Evolutionary conservation across 53 echinoderm and acorn worm species (phyloP).

Genomic region (Hippasteria phrygiana): DNA sequence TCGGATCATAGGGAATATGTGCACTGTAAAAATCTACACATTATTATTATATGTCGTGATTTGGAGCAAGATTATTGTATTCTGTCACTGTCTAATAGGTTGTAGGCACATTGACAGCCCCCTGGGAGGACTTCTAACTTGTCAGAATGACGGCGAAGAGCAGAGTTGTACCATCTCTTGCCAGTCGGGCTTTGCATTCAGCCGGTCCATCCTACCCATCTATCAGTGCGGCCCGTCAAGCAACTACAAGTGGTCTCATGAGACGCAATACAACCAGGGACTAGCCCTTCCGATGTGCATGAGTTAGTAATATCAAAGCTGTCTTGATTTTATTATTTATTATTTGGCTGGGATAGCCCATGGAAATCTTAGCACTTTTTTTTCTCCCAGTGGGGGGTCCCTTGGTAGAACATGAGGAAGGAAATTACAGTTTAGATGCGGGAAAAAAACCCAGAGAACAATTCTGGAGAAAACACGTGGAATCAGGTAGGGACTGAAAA

Average conservation of each 20-base stretch:
- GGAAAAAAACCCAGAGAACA: too few relatives aligned
- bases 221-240: conserved; percentile 66
- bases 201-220: conserved; percentile 9
- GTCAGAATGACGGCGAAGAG: conserved; percentile 26
- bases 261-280: conserved; percentile 38
- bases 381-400: too few relatives aligned
- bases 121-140: conserved; percentile 53
- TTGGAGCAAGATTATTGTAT: too few relatives aligned
- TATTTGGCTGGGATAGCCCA: neutral
- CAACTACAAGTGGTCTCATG: conserved; percentile 73
- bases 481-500: too few relatives aligned
- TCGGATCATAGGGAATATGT: too few relatives aligned
- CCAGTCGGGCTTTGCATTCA: conserved; percentile 64
- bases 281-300: conserved; percentile 7
- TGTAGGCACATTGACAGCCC: conserved; percentile 57
- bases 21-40: too few relatives aligned
- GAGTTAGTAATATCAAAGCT: neutral
- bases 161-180: conserved; percentile 70
- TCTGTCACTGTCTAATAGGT: conserved; percentile 28
- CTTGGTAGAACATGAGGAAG: too few relatives aligned
- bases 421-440: too few relatives aligned
- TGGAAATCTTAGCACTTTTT: too few relatives aligned
- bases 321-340: neutral
- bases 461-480: too few relatives aligned
- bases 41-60: too few relatives aligned